Conservation (phyloP, 2,888 invertebrate species). For the Palloptera scutellata region DNA sequence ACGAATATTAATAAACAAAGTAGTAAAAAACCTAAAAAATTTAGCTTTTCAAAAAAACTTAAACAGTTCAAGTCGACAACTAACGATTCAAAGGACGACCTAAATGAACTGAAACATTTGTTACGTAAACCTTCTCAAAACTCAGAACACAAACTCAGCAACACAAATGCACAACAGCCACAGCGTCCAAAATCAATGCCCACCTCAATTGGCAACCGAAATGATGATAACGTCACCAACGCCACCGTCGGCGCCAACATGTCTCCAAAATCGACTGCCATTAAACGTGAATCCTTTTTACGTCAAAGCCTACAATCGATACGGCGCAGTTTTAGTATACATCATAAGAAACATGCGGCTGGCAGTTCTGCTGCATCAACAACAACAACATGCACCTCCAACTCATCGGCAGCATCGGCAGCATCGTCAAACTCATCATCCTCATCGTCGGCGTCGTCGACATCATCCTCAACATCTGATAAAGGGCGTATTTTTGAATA, state of each 20-base stretch:
- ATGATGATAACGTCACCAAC: slow-evolving; percentile 32
- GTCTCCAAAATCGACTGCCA: slow-evolving; percentile 10
- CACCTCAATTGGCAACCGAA: slow-evolving; percentile 16
- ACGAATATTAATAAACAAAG: slow-evolving; percentile 10
- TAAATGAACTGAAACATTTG: slow-evolving; percentile 30
- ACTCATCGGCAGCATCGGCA: slow-evolving; percentile 40
- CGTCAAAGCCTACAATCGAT: slow-evolving; percentile 57
- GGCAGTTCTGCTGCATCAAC: slow-evolving; percentile 35
- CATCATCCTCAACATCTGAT: slow-evolving; percentile 12
- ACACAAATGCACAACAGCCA: slow-evolving; percentile 22
- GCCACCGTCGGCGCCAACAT: not conserved
- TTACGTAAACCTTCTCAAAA: slow-evolving; percentile 35
- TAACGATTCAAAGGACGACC: slow-evolving; percentile 27
- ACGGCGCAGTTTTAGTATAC: slow-evolving; percentile 52
- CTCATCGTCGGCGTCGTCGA: not conserved
- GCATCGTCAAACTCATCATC: slow-evolving; percentile 9
- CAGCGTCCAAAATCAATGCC: slow-evolving; percentile 49
- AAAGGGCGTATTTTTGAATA: not conserved
- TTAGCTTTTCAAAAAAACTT: slow-evolving; percentile 19
- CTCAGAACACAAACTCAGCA: slow-evolving; percentile 17
- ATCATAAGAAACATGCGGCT: slow-evolving; percentile 41
- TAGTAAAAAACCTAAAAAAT: slow-evolving; percentile 19
- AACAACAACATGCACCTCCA: slow-evolving; percentile 35
- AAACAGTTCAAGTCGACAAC: slow-evolving; percentile 32
- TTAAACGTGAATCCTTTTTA: slow-evolving; percentile 56